Evolutionary conservation across 2,113 vertebrate genomes (phyloP), one percentile per base, ranked within the genome.

Genomic region (Diglossa brunneiventris): DNA sequence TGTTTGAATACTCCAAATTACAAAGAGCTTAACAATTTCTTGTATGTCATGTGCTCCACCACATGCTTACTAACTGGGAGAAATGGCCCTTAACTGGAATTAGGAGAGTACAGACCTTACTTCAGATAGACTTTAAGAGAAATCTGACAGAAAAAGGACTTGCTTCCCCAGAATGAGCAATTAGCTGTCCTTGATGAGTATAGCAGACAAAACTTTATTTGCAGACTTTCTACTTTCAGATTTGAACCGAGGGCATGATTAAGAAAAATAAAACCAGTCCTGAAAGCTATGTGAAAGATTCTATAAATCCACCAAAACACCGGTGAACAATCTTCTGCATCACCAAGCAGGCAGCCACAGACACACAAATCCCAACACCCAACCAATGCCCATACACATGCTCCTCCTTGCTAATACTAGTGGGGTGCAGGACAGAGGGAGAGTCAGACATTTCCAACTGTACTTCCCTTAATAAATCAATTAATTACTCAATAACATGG

Each of bases 241-340:
- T 66, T 73, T 53, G 30, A 93, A 88, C 24, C 0, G 2, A 69
- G 24, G 26, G 42, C 11, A 18, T 2, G 26, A 80, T 67, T 79
- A 68, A 86, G n/a, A 95, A 67, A 66, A 69, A 31, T 37, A 81
- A 88, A 84, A 24, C 47, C 76, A 90, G 35, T 39, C 56, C 63
- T 63, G 42, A 92, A 89, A 95, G 31, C 24, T 41, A 63, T 6
- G 14, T 35, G 47, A 79, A 76, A 67, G 74, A 91, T 49, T 31
- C 41, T 72, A 68, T 30, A 86, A 70, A 69, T 59, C 30, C 52
- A 91, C 53, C 10, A 69, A 41, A 93, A 72, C 35, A 72, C 26
- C 61, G 83, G 62, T 2, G 87, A 83, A 37, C 21, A 41, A 76
- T 7, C 33, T 62, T 64, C 39, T 56, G 33, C 47, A 44, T 61